phyloP scores from a whole-genome alignment of 2,113 vertebrate genomes.

The Bagarius yarrelli region DNA sequence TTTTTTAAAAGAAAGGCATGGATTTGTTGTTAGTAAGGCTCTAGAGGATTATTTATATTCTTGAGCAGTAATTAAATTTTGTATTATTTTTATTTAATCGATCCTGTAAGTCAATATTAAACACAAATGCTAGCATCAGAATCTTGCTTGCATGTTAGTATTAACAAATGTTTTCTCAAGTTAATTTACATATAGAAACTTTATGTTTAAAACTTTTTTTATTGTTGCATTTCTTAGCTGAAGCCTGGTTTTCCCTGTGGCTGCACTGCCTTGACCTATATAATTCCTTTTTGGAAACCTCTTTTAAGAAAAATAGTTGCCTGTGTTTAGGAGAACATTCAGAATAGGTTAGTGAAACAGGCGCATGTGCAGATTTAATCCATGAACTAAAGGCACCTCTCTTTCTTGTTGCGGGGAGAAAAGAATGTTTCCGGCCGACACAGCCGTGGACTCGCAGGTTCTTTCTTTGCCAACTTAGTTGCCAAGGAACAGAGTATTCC shows the following conservation, averaged over 20 bases:
- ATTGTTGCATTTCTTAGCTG: not conserved
- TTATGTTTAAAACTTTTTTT: not conserved
- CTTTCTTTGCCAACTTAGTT: constrained; percentile 68
- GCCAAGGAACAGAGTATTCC: constrained; percentile 64
- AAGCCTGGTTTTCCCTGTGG: constrained; percentile 11
- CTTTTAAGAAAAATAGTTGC: constrained; percentile 3
- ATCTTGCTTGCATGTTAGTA: not conserved
- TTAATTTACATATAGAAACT: not conserved
- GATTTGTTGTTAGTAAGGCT: constrained; percentile 7
- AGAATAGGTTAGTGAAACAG: constrained; percentile 5
- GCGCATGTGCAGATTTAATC: constrained; percentile 1
- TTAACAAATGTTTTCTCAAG: not conserved
- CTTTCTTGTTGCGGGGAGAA: constrained; percentile 35
- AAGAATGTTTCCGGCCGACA: constrained; percentile 60
- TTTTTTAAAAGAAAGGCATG: constrained; percentile 17
- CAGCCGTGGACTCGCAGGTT: constrained; percentile 65
- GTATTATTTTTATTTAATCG: not conserved
- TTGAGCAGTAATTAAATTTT: not conserved
- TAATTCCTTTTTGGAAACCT: constrained; percentile 26
- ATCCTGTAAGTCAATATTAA: not conserved
- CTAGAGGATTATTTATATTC: not conserved
- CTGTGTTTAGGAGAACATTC: constrained; percentile 10
- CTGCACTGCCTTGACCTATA: constrained; percentile 24
- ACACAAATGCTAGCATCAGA: not conserved
- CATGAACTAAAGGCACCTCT: constrained; percentile 2